Conservation (phyloP, 2,797 vertebrate genomes). For the Clarias platycephalus region DNA sequence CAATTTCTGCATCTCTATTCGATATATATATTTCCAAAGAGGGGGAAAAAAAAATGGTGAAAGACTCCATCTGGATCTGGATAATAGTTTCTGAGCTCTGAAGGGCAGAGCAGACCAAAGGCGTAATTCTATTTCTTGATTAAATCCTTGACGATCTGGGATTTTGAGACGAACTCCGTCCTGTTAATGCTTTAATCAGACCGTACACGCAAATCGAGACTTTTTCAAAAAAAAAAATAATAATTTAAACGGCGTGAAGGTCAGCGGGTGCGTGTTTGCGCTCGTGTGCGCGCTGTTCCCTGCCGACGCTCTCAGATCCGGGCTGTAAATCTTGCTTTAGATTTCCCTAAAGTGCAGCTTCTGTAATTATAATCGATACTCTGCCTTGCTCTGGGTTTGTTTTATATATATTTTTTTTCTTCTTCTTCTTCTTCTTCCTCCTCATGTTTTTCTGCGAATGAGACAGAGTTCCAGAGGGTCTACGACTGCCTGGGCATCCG, state of each 20-base stretch:
- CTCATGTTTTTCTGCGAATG: not conserved
- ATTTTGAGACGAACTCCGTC: not conserved
- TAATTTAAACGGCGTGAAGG: not conserved
- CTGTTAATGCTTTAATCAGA: conserved; percentile 22
- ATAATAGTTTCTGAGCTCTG: conserved; percentile 28
- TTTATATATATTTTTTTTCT: not conserved
- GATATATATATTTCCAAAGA: conserved; percentile 14
- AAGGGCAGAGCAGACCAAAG: conserved; percentile 29
- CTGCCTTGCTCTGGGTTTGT: not conserved
- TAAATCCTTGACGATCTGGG: not conserved
- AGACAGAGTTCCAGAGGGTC: conserved; percentile 90
- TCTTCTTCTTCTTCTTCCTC: not conserved
- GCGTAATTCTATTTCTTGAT: conserved; percentile 6
- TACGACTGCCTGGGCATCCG: conserved; percentile 85
- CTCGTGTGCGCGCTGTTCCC: conserved; percentile 10
- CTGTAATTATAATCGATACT: conserved; percentile 40
- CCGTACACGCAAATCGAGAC: not conserved
- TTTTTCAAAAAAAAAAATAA: not conserved
- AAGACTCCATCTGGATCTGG: not conserved
- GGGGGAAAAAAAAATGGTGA: not conserved
- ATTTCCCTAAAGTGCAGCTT: conserved; percentile 40
- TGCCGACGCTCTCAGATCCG: conserved; percentile 24
- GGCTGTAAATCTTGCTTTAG: conserved; percentile 27
- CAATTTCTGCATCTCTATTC: not conserved
- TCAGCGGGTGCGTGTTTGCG: not conserved